Base-by-base conservation (phyloP, 2,113 vertebrate genomes). In the Lethenteron camtschaticum region DNA sequence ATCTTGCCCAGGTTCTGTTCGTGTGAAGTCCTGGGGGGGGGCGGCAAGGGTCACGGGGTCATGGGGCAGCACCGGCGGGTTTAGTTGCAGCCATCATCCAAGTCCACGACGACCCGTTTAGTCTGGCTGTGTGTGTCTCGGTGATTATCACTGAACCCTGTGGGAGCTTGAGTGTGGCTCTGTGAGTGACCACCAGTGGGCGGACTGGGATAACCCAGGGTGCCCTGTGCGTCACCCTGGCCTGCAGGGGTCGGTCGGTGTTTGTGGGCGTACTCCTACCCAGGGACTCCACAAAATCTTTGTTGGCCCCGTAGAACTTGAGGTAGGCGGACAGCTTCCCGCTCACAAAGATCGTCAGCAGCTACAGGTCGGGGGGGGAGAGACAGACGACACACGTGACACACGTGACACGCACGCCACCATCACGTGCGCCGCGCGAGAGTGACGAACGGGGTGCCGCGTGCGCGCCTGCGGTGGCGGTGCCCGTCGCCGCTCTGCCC, bases 231-330 rank as follows among this genome's bases (percentile, higher is more conserved):
- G 63, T 16, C 20, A 58, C 10, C 24, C 14, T n/a, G 16, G 55
- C 16, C 14, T 59, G n/a, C 41, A 57, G 11, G 56, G 57, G 4
- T 18, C 56, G 16, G 58, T 20, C 9, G 41, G 41, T 41, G 41
- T 41, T 41, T 41, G 41, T 41, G 41, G 41, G 41, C 41, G 10
- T 56, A 18, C 55, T 55, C 92, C 89, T 82, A 97, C 92, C 92
- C 57, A 97, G 84, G 71, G 92, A 99, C 76, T 97, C 90, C 76
- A 97, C 95, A 81, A 99, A 97, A 81, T 99, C 94, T 82, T 99
- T 99, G 83, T 97, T 96, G 81, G 80, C 94, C 81, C 95, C 87
- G 79, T 97, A 99, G 79, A 97, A 99, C 76, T 90, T 96, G 72
- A 97, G 85, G 72, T 99, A 97, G 11, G 91, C 84, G 68, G 75